Base-by-base conservation (phyloP, 2,113 vertebrate genomes). In the Elephas maximus region DNA sequence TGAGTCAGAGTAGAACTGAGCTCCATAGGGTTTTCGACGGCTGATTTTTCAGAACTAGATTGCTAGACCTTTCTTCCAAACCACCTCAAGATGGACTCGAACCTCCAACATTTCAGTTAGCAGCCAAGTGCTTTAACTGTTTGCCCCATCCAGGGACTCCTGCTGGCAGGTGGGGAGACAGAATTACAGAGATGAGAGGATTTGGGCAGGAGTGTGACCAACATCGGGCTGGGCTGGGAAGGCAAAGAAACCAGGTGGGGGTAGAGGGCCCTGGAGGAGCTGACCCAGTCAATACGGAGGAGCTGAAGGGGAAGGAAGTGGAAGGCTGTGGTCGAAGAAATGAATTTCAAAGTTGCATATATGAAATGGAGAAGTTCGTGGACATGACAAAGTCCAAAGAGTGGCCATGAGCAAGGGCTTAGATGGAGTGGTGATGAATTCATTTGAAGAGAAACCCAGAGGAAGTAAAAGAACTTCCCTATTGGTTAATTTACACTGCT, bases 291-390 rank as follows among this genome's bases (percentile, higher is more conserved):
- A 26, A 60, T 11, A 21, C 2, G 48, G 20, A 81, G 17, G 18
- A 33, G 23, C 87, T 12, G 12, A 89, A 84, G 57, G 17, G 48
- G 91, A 95, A 96, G 65, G 88, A 92, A 88, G 80, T 20, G 3
- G 53, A 44, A 51, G 6, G 18, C 26, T 69, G n/a, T 30, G 65
- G 80, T 81, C 76, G 44, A 71, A 95, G 82, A 83, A 90, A 41
- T 23, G 3, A 26, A 85, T 91, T 57, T 76, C 89, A 93, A 90
- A 96, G 17, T 48, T 2, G 11, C 94, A 48, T 0, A 0, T 45
- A 45, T 0, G 37, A 71, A 93, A 90, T 91, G 33, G 33, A 80
- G 83, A 97, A 97, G 92, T 88, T 95, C 74, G 48, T 6, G 20
- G 48, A 80, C 90, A 90, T 81, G 94, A 93, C 84, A 74, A 48